Evolutionary conservation across 2,888 invertebrate genomes (phyloP).

Genomic region (Phasia obesa): DNA sequence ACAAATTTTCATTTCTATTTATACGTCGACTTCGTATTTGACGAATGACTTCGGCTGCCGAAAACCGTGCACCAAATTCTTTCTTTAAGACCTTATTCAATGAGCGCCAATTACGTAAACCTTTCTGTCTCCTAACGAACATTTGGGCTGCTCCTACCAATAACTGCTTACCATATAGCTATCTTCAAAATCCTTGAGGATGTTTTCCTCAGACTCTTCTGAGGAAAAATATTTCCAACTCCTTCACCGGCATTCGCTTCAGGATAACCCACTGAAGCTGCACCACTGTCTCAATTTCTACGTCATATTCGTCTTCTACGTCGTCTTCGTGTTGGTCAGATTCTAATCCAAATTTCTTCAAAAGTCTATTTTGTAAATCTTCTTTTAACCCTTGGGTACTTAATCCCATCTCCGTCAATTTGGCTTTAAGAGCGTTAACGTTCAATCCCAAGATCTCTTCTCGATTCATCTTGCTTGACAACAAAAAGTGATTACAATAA

Average conservation of each 20-base stretch:
- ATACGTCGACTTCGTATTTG: constrained; percentile 44
- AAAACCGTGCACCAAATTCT: constrained; percentile 46
- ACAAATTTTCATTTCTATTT: constrained; percentile 29
- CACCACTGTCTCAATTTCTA: background rate
- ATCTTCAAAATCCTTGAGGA: constrained; percentile 44
- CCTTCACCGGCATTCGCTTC: background rate
- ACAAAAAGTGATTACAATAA: background rate
- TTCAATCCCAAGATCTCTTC: constrained; percentile 15
- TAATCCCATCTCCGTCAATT: constrained; percentile 17
- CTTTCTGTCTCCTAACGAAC: constrained; percentile 44
- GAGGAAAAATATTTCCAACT: background rate
- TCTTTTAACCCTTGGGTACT: constrained; percentile 19
- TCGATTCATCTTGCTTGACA: constrained; percentile 9
- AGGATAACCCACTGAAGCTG: background rate
- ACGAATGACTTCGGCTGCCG: constrained; percentile 48
- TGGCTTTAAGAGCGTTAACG: constrained; percentile 1
- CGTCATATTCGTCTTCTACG: background rate
- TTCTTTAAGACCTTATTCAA: constrained; percentile 43
- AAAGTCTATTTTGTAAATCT: constrained; percentile 28
- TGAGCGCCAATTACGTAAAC: constrained; percentile 35
- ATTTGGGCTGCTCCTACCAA: constrained; percentile 48
- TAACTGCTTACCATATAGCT: constrained; percentile 45
- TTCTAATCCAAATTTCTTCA: constrained; percentile 11
- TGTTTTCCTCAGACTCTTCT: constrained; percentile 24
- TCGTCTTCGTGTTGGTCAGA: background rate